Conservation (phyloP, 2,888 invertebrate genomes). For the Noctua comes region DNA sequence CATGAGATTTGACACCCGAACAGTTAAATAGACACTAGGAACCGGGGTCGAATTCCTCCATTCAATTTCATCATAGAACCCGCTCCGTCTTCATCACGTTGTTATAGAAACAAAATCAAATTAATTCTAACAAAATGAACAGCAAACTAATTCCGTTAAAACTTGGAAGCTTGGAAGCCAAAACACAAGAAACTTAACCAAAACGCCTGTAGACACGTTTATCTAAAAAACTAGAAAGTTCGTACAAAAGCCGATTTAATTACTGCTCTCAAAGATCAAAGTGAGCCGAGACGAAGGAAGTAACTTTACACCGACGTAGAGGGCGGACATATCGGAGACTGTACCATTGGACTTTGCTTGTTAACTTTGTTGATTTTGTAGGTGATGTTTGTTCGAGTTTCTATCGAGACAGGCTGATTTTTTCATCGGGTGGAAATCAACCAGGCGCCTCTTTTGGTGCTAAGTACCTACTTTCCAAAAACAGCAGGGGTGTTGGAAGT, state of each 20-base stretch:
- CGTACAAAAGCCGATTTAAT: constrained; percentile 76
- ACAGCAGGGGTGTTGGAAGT: not conserved
- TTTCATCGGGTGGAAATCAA: not conserved
- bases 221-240: constrained; percentile 69
- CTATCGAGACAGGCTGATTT: not conserved
- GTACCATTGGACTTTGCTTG: constrained; percentile 60
- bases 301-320: constrained; percentile 73
- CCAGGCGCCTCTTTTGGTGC: not conserved
- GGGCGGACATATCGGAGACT: constrained; percentile 62
- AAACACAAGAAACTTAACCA: constrained; percentile 50
- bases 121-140: constrained; percentile 27
- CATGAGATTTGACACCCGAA: not conserved
- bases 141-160: constrained; percentile 19
- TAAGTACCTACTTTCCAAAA: not conserved
- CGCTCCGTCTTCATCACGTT: not conserved
- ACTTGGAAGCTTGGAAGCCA: constrained; percentile 20
- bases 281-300: constrained; percentile 66
- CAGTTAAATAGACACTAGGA: not conserved
- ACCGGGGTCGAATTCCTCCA: not conserved
- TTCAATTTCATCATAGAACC: not conserved
- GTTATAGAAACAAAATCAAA: constrained; percentile 20
- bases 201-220: constrained; percentile 57
- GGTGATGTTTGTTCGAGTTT: constrained; percentile 41
- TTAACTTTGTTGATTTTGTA: constrained; percentile 31
- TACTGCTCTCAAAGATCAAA: constrained; percentile 77